phyloP scores from a whole-genome alignment of 1,140 invertebrate species.

The Coptotermes formosanus region DNA sequence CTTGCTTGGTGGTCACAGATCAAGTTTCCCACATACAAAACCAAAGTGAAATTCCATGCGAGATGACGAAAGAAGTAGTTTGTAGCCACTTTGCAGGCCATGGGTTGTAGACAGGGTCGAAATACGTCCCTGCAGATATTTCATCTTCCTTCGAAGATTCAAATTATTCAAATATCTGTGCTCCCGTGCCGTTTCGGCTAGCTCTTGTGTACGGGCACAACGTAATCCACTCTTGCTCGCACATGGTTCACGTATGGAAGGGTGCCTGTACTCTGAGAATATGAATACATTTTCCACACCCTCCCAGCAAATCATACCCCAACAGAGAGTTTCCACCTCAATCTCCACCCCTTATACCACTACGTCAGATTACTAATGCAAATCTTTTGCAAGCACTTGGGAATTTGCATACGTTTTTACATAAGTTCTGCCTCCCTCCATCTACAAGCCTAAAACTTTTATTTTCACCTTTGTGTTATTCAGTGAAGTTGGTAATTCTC shows the following conservation, averaged over 20 bases:
- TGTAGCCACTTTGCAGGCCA: too few species aligned
- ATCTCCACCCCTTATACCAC: background rate
- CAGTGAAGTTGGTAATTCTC: background rate
- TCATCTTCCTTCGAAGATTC: too few species aligned
- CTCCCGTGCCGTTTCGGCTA: background rate
- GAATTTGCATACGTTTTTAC: slow-evolving; percentile 9
- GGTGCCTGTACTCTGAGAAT: background rate
- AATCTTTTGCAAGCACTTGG: slow-evolving; percentile 5
- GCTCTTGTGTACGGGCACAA: background rate
- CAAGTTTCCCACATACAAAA: too few species aligned
- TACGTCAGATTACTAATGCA: background rate
- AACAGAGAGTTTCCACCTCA: background rate
- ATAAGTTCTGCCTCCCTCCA: background rate
- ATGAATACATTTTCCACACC: slow-evolving; percentile 15
- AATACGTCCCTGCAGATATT: too few species aligned
- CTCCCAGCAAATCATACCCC: slow-evolving; percentile 2
- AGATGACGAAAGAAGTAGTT: too few species aligned
- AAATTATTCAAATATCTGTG: too few species aligned
- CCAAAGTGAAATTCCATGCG: too few species aligned
- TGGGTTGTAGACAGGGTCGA: too few species aligned
- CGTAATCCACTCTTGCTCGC: background rate
- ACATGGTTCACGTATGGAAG: background rate
- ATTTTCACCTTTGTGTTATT: background rate
- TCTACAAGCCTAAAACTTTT: background rate
- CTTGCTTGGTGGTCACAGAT: too few species aligned